Evolutionary conservation across 2,797 vertebrate genomes (phyloP).

Genomic region (Leucoraja ocellata): DNA sequence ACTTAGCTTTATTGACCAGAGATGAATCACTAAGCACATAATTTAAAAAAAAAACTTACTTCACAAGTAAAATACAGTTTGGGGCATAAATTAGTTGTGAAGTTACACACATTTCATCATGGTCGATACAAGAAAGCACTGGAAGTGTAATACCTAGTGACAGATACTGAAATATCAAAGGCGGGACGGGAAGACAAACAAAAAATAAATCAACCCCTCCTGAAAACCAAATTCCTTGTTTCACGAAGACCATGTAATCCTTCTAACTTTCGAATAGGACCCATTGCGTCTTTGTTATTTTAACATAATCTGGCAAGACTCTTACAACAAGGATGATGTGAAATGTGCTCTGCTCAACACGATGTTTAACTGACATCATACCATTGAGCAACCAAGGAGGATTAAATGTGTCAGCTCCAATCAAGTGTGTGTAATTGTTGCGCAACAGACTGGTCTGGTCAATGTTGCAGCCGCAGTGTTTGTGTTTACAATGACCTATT

Average conservation of each 20-base stretch:
- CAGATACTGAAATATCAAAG: slow-evolving; percentile 69
- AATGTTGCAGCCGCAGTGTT: slow-evolving; percentile 48
- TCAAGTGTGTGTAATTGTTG: slow-evolving; percentile 53
- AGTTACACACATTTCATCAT: slow-evolving; percentile 55
- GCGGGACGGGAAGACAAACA: slow-evolving; percentile 59
- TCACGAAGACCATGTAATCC: slow-evolving; percentile 71
- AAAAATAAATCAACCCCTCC: slow-evolving; percentile 66
- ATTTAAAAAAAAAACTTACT: not conserved
- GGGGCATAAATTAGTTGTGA: slow-evolving; percentile 57
- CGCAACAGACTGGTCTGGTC: slow-evolving; percentile 55
- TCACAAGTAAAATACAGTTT: slow-evolving; percentile 40
- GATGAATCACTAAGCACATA: no score
- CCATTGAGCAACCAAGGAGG: slow-evolving; percentile 52
- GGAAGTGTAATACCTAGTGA: slow-evolving; percentile 61
- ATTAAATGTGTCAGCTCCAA: slow-evolving; percentile 58
- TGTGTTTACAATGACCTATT: slow-evolving; percentile 45
- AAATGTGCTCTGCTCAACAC: slow-evolving; percentile 57
- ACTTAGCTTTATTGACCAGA: no score
- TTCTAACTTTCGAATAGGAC: slow-evolving; percentile 68
- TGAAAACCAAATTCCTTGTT: slow-evolving; percentile 63
- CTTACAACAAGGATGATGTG: slow-evolving; percentile 59
- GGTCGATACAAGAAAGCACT: slow-evolving; percentile 62
- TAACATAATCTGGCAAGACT: slow-evolving; percentile 61
- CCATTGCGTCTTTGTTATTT: slow-evolving; percentile 61
- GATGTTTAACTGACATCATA: slow-evolving; percentile 57